Conservation (phyloP, 92 coral and sea anemone species). For the Zoanthus sociatus region DNA sequence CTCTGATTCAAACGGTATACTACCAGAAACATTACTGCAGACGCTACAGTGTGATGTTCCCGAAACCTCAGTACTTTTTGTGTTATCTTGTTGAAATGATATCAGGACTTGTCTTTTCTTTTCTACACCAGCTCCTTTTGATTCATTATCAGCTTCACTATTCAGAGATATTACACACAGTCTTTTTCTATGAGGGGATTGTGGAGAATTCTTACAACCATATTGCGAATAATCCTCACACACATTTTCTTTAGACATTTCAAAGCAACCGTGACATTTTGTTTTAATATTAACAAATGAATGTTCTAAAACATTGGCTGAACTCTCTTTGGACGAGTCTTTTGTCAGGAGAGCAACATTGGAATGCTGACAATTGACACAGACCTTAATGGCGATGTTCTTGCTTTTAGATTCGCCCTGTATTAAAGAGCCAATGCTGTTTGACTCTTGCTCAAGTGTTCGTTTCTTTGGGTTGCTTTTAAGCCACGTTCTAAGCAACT, state of each 20-base stretch:
- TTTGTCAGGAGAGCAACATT: neutral
- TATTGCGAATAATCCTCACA: neutral
- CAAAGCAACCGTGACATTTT: neutral
- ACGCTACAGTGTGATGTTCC: neutral
- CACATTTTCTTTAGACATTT: slow-evolving; percentile 28
- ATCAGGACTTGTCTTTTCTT: slow-evolving; percentile 15
- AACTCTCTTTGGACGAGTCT: neutral
- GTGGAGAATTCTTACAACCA: neutral
- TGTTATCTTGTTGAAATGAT: neutral
- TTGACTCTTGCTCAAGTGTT: slow-evolving; percentile 43
- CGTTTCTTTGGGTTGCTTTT: slow-evolving; percentile 49
- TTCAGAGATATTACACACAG: slow-evolving; percentile 1
- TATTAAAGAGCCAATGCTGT: neutral
- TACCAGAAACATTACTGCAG: neutral
- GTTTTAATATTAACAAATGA: neutral
- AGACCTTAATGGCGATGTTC: neutral
- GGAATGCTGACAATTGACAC: neutral
- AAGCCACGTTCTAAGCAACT: slow-evolving; percentile 83
- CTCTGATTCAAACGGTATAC: neutral
- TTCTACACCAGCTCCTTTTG: neutral
- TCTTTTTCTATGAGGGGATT: slow-evolving; percentile 33
- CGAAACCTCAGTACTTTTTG: neutral
- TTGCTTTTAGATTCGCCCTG: neutral
- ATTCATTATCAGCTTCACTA: neutral
- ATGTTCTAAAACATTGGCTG: neutral